phyloP scores from a whole-genome alignment of 2,888 invertebrate genomes.

The Myopa testacea region DNA sequence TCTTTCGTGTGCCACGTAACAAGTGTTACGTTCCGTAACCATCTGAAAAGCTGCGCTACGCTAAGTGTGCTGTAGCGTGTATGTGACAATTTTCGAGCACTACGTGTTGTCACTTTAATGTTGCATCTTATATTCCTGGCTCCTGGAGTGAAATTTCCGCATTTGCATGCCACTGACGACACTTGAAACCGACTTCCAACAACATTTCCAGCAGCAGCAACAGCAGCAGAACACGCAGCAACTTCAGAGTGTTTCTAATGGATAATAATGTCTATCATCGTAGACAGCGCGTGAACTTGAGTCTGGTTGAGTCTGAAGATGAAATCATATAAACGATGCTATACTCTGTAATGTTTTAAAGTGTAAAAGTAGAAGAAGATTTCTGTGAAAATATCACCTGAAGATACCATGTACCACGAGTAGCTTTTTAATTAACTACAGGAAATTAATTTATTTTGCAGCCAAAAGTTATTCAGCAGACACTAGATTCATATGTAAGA shows the following conservation, averaged over 20 bases:
- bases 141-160: background rate
- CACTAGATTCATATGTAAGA: no score
- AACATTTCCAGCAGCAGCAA: background rate
- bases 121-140: background rate
- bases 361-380: background rate
- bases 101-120: conserved; percentile 20
- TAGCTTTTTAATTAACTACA: no score
- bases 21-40: background rate
- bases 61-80: conserved; percentile 10
- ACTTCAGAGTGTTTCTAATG: background rate
- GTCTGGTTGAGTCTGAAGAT: no score
- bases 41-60: background rate
- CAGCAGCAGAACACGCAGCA: background rate
- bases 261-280: background rate
- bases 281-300: background rate
- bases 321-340: background rate
- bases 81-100: conserved; percentile 12
- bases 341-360: background rate
- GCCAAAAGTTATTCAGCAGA: no score
- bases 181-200: background rate
- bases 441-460: no score
- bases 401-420: no score
- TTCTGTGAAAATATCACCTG: background rate
- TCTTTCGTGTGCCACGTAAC: background rate
- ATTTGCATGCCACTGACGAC: background rate